Conservation (phyloP, 2,113 vertebrate genomes). For the Odocoileus virginianus region DNA sequence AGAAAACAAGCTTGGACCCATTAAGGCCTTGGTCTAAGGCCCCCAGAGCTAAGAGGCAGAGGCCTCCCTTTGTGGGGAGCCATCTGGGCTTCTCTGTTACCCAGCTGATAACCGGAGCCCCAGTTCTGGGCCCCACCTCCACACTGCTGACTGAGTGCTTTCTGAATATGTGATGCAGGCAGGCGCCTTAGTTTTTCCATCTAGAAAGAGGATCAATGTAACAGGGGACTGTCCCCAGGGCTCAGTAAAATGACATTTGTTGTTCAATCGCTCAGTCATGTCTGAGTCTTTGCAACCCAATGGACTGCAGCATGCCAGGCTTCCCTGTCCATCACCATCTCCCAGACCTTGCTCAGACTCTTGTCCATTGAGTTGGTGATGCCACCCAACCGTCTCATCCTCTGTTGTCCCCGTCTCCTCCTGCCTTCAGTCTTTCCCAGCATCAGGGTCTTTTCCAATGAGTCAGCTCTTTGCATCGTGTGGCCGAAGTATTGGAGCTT, state of each 20-base stretch:
- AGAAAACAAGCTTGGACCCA: not conserved
- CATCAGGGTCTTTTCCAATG: not conserved
- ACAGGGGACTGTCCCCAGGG: not conserved
- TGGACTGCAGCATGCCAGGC: not conserved
- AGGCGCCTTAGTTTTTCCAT: not conserved
- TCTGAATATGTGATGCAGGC: not conserved
- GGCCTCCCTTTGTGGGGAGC: not conserved
- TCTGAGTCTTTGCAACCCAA: not conserved
- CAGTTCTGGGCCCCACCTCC: not conserved
- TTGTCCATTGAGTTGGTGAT: not conserved
- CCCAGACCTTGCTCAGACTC: not conserved
- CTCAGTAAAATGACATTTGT: not conserved
- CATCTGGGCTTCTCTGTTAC: not conserved
- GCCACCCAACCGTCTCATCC: not conserved
- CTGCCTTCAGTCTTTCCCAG: not conserved
- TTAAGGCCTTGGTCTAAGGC: not conserved
- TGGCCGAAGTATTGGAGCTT: not conserved
- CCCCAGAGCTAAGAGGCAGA: not conserved
- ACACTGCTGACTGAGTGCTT: not conserved
- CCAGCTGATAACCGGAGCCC: not conserved
- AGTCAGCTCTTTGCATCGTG: not conserved
- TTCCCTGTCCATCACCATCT: not conserved
- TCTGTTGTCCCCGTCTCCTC: not conserved
- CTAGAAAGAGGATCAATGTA: not conserved
- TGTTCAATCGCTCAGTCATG: not conserved